phyloP scores from a whole-genome alignment of 1,140 invertebrate genomes.

The Lasioglossum albipes region DNA sequence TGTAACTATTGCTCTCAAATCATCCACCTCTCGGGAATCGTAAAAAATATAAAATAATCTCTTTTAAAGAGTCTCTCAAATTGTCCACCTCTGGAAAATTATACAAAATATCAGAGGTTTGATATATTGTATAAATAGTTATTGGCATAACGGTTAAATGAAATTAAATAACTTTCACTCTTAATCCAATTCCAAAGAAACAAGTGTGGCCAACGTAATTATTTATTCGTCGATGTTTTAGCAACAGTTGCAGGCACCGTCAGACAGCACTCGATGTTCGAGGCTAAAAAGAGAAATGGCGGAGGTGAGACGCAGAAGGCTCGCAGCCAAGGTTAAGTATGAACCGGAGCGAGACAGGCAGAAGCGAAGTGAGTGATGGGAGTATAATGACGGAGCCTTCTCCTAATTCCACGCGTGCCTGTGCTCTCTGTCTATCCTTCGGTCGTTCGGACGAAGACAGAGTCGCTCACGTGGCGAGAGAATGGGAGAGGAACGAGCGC shows the following conservation, averaged over 20 bases:
- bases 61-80: too few relatives aligned
- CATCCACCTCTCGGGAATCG: too few relatives aligned
- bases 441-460: conserved; percentile 34
- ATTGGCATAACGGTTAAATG: too few relatives aligned
- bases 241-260: background rate
- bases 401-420: conserved; percentile 59
- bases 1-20: too few relatives aligned
- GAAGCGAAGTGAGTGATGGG: conserved; percentile 56
- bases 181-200: too few relatives aligned
- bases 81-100: too few relatives aligned
- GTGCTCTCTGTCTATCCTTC: conserved; percentile 19
- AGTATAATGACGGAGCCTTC: conserved; percentile 62
- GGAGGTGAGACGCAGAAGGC: conserved; percentile 17
- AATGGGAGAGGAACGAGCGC: conserved; percentile 21
- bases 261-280: background rate
- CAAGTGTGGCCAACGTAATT: too few relatives aligned
- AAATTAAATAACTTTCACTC: too few relatives aligned
- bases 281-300: conserved; percentile 6
- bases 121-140: too few relatives aligned
- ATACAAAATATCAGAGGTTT: too few relatives aligned
- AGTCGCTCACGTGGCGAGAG: conserved; percentile 61
- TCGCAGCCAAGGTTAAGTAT: conserved; percentile 28
- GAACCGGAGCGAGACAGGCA: conserved; percentile 29
- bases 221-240: too few relatives aligned
- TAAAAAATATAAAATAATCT: too few relatives aligned